Percentiles rank a stretch among this genome's conserved stretches.
Conservation (phyloP, 2,888 invertebrate genomes). For the Leptothorax acervorum region DNA sequence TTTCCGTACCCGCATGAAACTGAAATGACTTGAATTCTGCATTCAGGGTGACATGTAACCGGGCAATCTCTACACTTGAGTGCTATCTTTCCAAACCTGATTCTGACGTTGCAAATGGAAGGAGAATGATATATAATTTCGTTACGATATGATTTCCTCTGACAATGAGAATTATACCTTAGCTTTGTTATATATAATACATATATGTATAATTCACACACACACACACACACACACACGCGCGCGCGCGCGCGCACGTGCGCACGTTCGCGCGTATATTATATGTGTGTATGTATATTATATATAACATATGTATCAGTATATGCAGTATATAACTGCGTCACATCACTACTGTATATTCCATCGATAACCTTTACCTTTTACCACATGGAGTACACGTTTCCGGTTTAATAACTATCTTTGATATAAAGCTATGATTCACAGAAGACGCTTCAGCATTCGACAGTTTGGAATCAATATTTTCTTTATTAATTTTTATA, state of each 20-base stretch:
- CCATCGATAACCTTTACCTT: conserved; percentile 84
- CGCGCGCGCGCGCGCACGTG: too few species aligned
- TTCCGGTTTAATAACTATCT: conserved; percentile 93
- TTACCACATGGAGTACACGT: conserved; percentile 92
- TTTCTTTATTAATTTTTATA: conserved; percentile 86
- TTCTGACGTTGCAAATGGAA: conserved; percentile 85
- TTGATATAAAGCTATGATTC: conserved; percentile 91
- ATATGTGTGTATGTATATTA: too few species aligned
- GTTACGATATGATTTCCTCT: neutral
- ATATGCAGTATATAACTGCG: neutral
- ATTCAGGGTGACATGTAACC: conserved; percentile 94
- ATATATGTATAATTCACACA: too few species aligned
- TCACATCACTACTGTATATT: neutral
- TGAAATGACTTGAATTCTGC: conserved; percentile 91
- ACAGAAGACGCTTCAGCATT: conserved; percentile 78
- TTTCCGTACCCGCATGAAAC: conserved; percentile 93
- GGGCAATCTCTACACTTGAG: conserved; percentile 95
- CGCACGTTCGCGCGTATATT: too few species aligned
- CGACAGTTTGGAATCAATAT: conserved; percentile 78
- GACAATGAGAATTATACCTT: too few species aligned
- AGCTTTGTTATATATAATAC: neutral
- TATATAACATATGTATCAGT: too few species aligned
- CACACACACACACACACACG: too few species aligned
- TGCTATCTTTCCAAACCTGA: conserved; percentile 94
- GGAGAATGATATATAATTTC: neutral